Evolutionary conservation across 2,888 invertebrate species (phyloP).

Genomic region (Resseliella maxima): DNA sequence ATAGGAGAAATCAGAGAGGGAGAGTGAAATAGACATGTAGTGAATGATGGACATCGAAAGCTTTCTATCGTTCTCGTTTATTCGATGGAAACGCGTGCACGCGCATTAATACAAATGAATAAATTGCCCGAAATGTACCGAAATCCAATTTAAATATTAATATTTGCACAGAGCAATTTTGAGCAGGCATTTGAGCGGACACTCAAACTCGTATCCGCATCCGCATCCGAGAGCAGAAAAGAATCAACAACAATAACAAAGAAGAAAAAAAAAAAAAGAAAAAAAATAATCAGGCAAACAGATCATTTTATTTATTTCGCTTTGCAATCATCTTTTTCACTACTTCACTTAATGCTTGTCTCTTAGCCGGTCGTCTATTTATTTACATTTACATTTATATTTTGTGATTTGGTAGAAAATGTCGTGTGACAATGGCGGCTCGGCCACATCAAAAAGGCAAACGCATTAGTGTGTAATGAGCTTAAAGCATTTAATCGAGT

Average conservation of each 20-base stretch:
- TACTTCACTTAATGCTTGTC: too few relatives aligned
- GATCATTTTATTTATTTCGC: constrained; percentile 9
- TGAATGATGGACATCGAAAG: too few relatives aligned
- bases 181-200: neutral
- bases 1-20: too few relatives aligned
- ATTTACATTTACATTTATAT: neutral
- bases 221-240: too few relatives aligned
- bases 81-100: neutral
- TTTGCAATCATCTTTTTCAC: neutral
- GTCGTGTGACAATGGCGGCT: neutral
- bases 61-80: neutral
- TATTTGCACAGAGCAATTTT: neutral
- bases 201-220: too few relatives aligned
- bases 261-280: neutral
- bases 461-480: constrained; percentile 23
- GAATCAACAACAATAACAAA: too few relatives aligned
- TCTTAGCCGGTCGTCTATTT: too few relatives aligned
- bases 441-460: neutral
- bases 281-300: neutral
- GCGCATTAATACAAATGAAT: constrained; percentile 26
- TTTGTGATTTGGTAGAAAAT: too few relatives aligned
- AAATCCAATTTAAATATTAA: constrained; percentile 22
- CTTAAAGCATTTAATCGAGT: constrained; percentile 33
- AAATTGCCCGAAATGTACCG: constrained; percentile 12
- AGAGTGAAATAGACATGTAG: too few relatives aligned